Evolutionary conservation across 2,888 invertebrate genomes (phyloP).

Genomic region (Griposia aprilina): DNA sequence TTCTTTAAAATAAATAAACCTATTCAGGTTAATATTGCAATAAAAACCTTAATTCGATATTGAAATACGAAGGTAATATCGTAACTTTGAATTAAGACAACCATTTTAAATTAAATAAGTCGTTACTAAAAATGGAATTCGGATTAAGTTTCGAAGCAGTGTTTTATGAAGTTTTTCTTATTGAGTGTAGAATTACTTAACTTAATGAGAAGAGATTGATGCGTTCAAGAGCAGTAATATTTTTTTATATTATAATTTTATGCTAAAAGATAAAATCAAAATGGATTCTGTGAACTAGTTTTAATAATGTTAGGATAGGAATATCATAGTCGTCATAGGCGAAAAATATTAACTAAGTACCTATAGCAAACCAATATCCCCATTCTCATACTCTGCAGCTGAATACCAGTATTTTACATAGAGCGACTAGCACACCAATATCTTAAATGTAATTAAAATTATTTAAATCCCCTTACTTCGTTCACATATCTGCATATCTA

Average conservation of each 20-base stretch:
- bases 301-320: not conserved
- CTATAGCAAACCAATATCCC: not conserved
- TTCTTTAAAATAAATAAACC: slow-evolving; percentile 27
- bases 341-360: not conserved
- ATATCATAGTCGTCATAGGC: not conserved
- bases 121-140: slow-evolving; percentile 24
- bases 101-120: slow-evolving; percentile 2
- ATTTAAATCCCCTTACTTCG: not conserved
- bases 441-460: not conserved
- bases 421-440: not conserved
- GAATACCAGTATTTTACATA: not conserved
- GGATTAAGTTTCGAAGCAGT: slow-evolving; percentile 34
- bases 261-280: slow-evolving; percentile 9
- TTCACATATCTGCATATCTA: slow-evolving; percentile 7
- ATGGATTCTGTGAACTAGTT: not conserved
- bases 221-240: not conserved
- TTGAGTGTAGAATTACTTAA: slow-evolving; percentile 34
- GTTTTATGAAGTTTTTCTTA: slow-evolving; percentile 25
- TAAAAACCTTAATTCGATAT: slow-evolving; percentile 27
- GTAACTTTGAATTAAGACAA: slow-evolving; percentile 18
- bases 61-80: slow-evolving; percentile 30
- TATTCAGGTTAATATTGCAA: slow-evolving; percentile 26
- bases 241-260: not conserved
- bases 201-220: slow-evolving; percentile 6
- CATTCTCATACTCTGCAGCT: not conserved